Base-by-base conservation (phyloP, 1,140 invertebrate genomes). In the Orussus abietinus region DNA sequence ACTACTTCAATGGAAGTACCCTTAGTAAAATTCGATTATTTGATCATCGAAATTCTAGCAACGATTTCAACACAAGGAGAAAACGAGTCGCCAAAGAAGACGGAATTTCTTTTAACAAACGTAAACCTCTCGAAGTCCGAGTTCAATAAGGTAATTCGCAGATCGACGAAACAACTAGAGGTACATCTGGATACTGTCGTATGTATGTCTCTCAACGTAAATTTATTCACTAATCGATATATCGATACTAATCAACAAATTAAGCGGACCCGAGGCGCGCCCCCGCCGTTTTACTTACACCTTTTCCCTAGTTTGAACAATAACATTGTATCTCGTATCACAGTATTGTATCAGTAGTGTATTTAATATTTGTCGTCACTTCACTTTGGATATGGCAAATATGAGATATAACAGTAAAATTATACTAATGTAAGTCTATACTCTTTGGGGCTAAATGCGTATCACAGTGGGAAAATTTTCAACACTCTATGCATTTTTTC, bases 391-490 rank as follows among this genome's bases (percentile, higher is more conserved):
- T 70, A 68, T 70, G 64, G 68, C 66, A 72, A 69, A 69, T 67
- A 71, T 69, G 65, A 73, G 66, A 66, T 64, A 64, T 69, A 67
- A 66, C 55, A 63, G 59, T 70, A 64, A 69, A 71, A 72, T 70
- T 69, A 70, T 67, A 72, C 62, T 68, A 66, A 68, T 72, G 60
- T 70, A 69, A 65, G 60, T 67, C 64, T 72, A 73, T 59, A 69
- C 51, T 72, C 69, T 73, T 73, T 72, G 69, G 70, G 64, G 59
- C 66, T 71, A 69, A 70, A 70, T 73, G 66, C 64, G 60, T 73
- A 72, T 73, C 70, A 73, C 70, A 72, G 69, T 68, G 64, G 56
- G 48, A 66, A 57, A 70, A 61, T 62, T 66, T 67, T 61, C 50
- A 56, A 64, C 55, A 37, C 58, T 62, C 53, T 57, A 55, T 54